phyloP scores from a whole-genome alignment of 1,140 invertebrate species.

The Drosophila kepulauana region DNA sequence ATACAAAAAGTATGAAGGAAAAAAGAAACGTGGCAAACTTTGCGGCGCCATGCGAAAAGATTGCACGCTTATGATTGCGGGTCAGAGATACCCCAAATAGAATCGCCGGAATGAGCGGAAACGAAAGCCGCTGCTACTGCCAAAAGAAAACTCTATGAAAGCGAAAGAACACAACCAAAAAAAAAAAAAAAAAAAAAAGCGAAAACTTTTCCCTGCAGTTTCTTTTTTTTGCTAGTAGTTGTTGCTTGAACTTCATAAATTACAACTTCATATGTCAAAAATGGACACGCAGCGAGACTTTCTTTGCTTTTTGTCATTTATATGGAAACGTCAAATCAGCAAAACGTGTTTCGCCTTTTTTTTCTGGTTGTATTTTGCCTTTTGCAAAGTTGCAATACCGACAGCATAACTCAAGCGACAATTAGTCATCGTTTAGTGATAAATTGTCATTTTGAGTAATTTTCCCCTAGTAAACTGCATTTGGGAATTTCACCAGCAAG shows the following conservation, averaged over 20 bases:
- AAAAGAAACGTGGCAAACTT: conserved; percentile 57
- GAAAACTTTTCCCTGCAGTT: conserved; percentile 49
- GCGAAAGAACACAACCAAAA: conserved; percentile 4
- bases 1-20: background rate
- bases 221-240: background rate
- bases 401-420: conserved; percentile 7
- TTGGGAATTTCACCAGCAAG: no score
- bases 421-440: conserved; percentile 51
- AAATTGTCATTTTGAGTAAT: conserved; percentile 39
- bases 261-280: conserved; percentile 76
- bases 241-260: conserved; percentile 71
- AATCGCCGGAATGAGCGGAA: conserved; percentile 18
- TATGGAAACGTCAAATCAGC: conserved; percentile 72
- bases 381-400: background rate
- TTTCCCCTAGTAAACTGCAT: background rate
- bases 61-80: conserved; percentile 61
- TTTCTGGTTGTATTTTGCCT: no score
- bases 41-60: conserved; percentile 59
- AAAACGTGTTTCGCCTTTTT: conserved; percentile 40
- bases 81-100: conserved; percentile 53
- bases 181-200: conserved; percentile 31
- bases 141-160: conserved; percentile 30
- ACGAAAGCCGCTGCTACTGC: background rate
- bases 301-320: conserved; percentile 56
- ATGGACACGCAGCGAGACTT: conserved; percentile 38